These are phyloP conservation scores for Cabera pusaria DNA, from an alignment of 2,888 invertebrate species.

Conservation along the genomic window DNA sequence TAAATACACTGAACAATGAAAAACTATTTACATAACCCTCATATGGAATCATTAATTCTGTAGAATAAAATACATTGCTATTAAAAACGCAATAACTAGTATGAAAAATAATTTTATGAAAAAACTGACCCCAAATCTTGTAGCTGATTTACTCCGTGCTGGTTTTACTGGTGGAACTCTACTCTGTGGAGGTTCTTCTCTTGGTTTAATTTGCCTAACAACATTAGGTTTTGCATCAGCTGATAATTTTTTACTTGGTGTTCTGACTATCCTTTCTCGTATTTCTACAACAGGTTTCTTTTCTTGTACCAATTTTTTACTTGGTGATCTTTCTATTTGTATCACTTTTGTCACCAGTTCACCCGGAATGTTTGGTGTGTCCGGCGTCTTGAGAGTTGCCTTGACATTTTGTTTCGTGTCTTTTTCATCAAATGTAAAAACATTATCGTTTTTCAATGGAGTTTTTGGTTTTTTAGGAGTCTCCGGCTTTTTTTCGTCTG, in stretches of 20 bases:
- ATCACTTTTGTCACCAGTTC: slow-evolving; percentile 75
- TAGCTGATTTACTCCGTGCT: slow-evolving; percentile 76
- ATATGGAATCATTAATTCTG: slow-evolving; percentile 36
- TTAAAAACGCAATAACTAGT: slow-evolving; percentile 67
- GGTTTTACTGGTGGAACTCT: slow-evolving; percentile 75
- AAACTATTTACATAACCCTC: slow-evolving; percentile 48
- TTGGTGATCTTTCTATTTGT: slow-evolving; percentile 72
- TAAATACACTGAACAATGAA: slow-evolving; percentile 33
- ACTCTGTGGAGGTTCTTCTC: slow-evolving; percentile 51
- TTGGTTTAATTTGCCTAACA: slow-evolving; percentile 46
- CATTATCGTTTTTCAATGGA: slow-evolving; percentile 54
- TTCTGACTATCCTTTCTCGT: slow-evolving; percentile 70
- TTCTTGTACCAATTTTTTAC: slow-evolving; percentile 62
- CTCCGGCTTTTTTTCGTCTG: slow-evolving; percentile 55
- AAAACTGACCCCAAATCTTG: slow-evolving; percentile 79
- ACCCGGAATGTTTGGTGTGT: slow-evolving; percentile 46
- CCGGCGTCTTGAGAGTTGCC: slow-evolving; percentile 47
- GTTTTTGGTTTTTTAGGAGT: slow-evolving; percentile 41
- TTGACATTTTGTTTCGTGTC: slow-evolving; percentile 48
- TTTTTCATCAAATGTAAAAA: slow-evolving; percentile 60
- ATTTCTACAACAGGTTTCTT: slow-evolving; percentile 69
- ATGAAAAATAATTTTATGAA: slow-evolving; percentile 66
- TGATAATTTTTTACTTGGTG: slow-evolving; percentile 66
- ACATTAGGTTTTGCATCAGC: slow-evolving; percentile 57
- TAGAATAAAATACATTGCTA: slow-evolving; percentile 67